Base-by-base conservation (phyloP, 2,888 invertebrate species). In the Phymatocera aterrima region DNA sequence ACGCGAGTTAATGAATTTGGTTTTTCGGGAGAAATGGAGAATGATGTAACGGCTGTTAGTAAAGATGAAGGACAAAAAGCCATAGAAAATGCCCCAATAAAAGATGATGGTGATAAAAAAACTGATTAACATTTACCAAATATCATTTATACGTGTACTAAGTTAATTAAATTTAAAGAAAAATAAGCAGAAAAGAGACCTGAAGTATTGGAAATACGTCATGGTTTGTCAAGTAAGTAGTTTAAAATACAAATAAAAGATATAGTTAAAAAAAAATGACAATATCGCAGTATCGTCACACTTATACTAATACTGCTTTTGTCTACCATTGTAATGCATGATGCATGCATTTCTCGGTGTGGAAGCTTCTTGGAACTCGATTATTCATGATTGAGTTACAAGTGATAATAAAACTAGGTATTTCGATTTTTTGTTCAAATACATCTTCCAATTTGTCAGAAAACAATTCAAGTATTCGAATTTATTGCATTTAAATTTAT, bases 1-100 rank as follows among this genome's bases (percentile, higher is more conserved):
- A 95, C 95, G 82, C 94, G 99, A 82, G 95, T 98, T 77, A 99
- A 99, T 91, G 99, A 99, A 91, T 99, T 97, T 92, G 99, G 99
- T n/a, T 98, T 97, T 90, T 97, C 97, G 57, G 97, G 96, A 54
- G 98, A 98, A 90, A 97, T 97, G 95, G 94, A 95, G 83, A 92
- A 94, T 64, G 92, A 94, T 82, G 21, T 15, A 12, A 21, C 48
- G 34, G 57, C 21, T 31, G 81, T 64, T 15, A 80, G 81, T 12
- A 46, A 18, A 5, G 79, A 77, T 8, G n/a, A n/a, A n/a, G n/a
- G n/a, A n/a, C 61, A 79, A 60, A 75, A 65, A 65, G 74, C 75
- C 3, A 74, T 79, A 3, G 78, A 74, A 28, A 65, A 77, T 28
- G 54, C 80, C 12, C 54, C 68, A 37, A n/a, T n/a, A n/a, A 81